Percentiles rank a stretch among this genome's conserved stretches.
Conservation (phyloP, 2,113 vertebrate genomes). For the Salminus brasiliensis region DNA sequence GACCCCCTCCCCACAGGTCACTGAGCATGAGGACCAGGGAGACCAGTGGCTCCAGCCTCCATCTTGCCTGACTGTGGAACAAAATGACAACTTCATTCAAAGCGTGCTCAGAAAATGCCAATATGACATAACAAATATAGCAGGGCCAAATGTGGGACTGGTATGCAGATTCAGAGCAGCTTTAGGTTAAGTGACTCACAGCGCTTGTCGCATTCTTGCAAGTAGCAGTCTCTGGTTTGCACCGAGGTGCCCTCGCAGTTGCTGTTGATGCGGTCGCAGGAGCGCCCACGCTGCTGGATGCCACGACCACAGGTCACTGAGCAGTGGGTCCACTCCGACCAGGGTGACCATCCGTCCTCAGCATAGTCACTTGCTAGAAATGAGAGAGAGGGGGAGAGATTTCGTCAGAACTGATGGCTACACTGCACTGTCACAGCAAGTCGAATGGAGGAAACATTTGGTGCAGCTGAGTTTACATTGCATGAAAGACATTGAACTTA, state of each 20-base stretch:
- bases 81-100: constrained; percentile 1
- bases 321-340: constrained; percentile 98
- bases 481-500: constrained; percentile 70
- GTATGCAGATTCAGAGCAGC: neutral
- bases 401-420: neutral
- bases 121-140: neutral
- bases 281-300: constrained; percentile 95
- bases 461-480: too few species aligned
- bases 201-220: constrained; percentile 95
- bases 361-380: constrained; percentile 80
- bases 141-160: neutral
- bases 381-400: neutral
- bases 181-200: constrained; percentile 78
- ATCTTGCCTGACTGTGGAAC: constrained; percentile 90
- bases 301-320: constrained; percentile 93
- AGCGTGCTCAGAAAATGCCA: neutral
- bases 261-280: constrained; percentile 97
- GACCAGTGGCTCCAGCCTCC: constrained; percentile 99
- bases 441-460: neutral
- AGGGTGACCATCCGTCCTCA: constrained; percentile 94
- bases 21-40: constrained; percentile 97
- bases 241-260: constrained; percentile 96
- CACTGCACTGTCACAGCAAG: neutral
- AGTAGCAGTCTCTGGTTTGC: constrained; percentile 95
- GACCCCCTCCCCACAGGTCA: constrained; percentile 90